A percentile compares a stretch with the other conserved stretches of the same genome.
phyloP scores from a whole-genome alignment of 2,113 vertebrate genomes.

The Ivindomyrus marchei region DNA sequence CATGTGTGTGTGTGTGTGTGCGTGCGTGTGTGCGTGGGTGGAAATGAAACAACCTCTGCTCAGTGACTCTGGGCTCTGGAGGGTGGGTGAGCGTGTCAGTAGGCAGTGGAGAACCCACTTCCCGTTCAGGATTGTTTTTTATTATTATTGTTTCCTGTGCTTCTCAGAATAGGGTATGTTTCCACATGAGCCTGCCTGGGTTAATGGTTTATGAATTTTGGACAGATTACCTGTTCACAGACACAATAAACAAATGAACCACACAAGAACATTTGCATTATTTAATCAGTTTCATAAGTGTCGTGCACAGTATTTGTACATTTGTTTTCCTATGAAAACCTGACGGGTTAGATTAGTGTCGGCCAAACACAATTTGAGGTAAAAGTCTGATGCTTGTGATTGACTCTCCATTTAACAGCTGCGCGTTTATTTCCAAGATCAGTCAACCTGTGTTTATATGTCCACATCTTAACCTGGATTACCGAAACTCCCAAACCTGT shows the following conservation, averaged over 20 bases:
- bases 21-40: accelerated
- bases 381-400: neutral
- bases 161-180: neutral
- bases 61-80: neutral
- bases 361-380: neutral
- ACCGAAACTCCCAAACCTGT: neutral
- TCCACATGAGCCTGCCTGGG: neutral
- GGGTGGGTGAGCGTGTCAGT: neutral
- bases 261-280: neutral
- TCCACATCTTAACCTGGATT: neutral
- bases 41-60: neutral
- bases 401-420: neutral
- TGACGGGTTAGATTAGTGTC: neutral
- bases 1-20: neutral
- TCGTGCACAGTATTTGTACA: neutral
- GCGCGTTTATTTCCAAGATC: neutral
- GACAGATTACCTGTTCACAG: neutral
- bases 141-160: neutral
- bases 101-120: neutral
- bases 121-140: neutral
- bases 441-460: neutral
- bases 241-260: neutral
- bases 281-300: neutral
- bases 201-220: neutral
- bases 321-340: neutral